Base-by-base conservation (phyloP, 2,113 vertebrate species). In the Serilophus lunatus region DNA sequence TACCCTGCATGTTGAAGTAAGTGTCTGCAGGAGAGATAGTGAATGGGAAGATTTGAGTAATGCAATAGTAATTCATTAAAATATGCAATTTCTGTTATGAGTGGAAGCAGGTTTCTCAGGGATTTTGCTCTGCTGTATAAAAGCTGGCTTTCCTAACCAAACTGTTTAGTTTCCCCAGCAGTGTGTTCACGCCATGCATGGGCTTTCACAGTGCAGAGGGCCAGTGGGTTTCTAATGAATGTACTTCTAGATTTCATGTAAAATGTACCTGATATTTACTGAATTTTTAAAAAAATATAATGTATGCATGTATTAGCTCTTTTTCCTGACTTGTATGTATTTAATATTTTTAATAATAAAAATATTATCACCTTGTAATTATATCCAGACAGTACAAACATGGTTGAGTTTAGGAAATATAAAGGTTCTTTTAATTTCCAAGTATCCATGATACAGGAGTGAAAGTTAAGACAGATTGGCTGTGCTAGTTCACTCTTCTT, bases 1-100 rank as follows among this genome's bases (percentile, higher is more conserved):
- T 94, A 92, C 95, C 88, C 95, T 97, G 94, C 96, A 97, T 97
- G 97, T 95, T 95, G 95, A 96, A 96, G 89, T 90, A 77, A 95
- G 77, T 92, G 92, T 93, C 96, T 95, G 88, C 95, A 97, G 95
- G 97, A 97, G 90, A 92, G 86, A 51, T 69, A 84, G 74, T 33
- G 64, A 79, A 83, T 88, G 84, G 71, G 78, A 86, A 87, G 85
- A 45, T 69, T 4, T 88, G 59, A 92, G 64, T 60, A 86, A 64
- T 36, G 26, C 56, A 29, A 2, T 4, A 40, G 38, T 15, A 71
- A 57, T 29, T 56, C 78, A 33, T 75, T 74, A 64, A 90, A 56
- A 84, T 64, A 25, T 2, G 53, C 51, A 25, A 1, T 78, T 92
- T 49, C 83, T 82, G 17, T 40, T 38, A 1, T 6, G 75, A 64